Base-by-base conservation (phyloP, 2,797 vertebrate species). In the Enoplosus armatus region DNA sequence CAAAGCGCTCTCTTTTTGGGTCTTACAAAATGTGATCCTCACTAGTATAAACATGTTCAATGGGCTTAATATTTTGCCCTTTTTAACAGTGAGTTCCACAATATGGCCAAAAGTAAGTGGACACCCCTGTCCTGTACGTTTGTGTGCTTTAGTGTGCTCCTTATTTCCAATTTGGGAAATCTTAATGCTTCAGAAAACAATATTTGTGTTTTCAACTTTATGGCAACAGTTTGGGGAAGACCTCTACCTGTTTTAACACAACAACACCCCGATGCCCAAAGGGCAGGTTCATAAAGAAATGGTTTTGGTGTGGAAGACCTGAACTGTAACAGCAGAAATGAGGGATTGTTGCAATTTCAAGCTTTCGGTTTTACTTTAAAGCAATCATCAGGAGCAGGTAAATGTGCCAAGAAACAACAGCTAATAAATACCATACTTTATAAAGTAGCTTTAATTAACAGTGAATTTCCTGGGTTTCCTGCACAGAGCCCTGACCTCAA, bases 11-110 rank as follows among this genome's bases (percentile, higher is more conserved):
- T 27, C 27, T 62, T 15, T 65, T 10, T 54, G 1, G 0, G 16
- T 77, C n/a, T 73, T 56, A 35, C 6, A 20, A 75, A 81, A 56
- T 67, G 29, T 64, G 53, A 75, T 70, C 66, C 20, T 73, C 56
- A 6, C 18, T 4, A 10, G 35, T 53, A 51, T 33, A 31, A 74
- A 70, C 58, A 63, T 6, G 1, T 16, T 29, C 24, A 51, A 66
- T 35, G 26, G 4, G 24, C 45, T 66, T 50, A 0, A 51, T 35
- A 66, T 56, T 45, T 45, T 2, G 5, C 2, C 4, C 4, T 24
- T 35, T 55, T 56, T 20, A 58, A 39, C 31, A 41, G 60, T 12
- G 31, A 29, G 29, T 22, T 54, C 63, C 37, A 51, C 4, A 7
- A 5, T 9, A 29, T 37, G 1, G 27, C 5, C 6, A 61, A 33